Conservation (phyloP, 2,113 vertebrate genomes). For the Casuarius casuarius region DNA sequence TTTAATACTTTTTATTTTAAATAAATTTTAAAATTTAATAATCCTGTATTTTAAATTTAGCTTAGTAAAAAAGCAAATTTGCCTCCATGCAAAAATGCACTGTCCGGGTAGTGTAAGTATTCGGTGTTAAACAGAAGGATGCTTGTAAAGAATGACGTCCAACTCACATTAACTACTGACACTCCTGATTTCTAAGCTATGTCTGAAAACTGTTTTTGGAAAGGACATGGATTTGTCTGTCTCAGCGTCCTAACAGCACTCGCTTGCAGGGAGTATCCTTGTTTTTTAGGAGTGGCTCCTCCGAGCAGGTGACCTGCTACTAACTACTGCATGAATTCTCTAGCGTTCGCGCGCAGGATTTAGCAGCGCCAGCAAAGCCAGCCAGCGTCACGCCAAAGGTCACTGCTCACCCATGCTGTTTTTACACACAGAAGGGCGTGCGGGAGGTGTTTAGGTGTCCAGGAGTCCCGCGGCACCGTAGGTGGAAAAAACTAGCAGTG, state of each 20-base stretch:
- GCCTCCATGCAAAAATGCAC: background rate
- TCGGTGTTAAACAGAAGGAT: background rate
- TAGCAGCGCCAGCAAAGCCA: background rate
- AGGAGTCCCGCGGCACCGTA: background rate
- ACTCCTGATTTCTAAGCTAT: background rate
- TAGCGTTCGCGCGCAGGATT: background rate
- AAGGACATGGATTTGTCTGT: background rate
- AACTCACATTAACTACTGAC: accelerated
- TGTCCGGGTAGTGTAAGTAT: background rate
- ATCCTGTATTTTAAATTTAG: background rate
- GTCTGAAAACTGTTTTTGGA: background rate
- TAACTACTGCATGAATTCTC: background rate
- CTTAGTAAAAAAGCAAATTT: background rate
- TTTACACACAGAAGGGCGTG: background rate
- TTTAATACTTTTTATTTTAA: background rate
- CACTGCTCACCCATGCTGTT: background rate
- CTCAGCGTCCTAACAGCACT: background rate
- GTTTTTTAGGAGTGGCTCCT: background rate
- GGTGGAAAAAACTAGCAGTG: background rate
- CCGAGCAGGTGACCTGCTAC: background rate
- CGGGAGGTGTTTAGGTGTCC: accelerated
- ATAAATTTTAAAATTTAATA: no score
- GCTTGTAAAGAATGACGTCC: background rate
- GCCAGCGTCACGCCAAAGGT: accelerated
- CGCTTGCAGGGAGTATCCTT: background rate